These are phyloP conservation scores for Pandemis corylana DNA, from an alignment of 2,888 invertebrate species.

Conservation along the genomic window DNA sequence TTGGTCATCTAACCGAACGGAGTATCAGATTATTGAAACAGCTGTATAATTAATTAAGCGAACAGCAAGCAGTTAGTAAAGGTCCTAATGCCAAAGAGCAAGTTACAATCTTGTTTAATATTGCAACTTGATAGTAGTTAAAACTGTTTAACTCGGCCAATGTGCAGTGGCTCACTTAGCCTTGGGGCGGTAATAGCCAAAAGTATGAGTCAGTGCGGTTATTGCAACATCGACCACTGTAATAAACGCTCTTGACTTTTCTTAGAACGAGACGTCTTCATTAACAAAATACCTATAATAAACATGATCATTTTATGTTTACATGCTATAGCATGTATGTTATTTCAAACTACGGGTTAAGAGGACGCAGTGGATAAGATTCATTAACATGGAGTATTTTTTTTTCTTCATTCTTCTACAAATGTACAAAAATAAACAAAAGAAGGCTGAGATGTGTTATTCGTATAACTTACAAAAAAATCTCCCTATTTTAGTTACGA, in stretches of 20 bases:
- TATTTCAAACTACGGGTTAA: neutral
- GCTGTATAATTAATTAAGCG: conserved; percentile 36
- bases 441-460: neutral
- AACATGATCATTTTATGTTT: conserved; percentile 24
- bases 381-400: neutral
- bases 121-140: conserved; percentile 58
- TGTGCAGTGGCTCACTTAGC: conserved; percentile 65
- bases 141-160: conserved; percentile 61
- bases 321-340: neutral
- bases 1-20: conserved; percentile 25
- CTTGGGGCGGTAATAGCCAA: conserved; percentile 67
- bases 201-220: conserved; percentile 69
- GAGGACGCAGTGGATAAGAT: neutral
- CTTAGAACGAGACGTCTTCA: conserved; percentile 53
- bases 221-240: conserved; percentile 56
- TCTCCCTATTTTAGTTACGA: neutral
- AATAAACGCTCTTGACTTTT: conserved; percentile 53
- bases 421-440: neutral
- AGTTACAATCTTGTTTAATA: conserved; percentile 41
- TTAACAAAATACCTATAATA: conserved; percentile 47
- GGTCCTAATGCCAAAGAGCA: conserved; percentile 39
- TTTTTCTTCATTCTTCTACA: neutral
- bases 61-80: conserved; percentile 31
- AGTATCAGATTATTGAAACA: conserved; percentile 33
- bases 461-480: neutral